Evolutionary conservation across 2,797 vertebrate genomes (phyloP).

Genomic region (Anguilla megastoma): DNA sequence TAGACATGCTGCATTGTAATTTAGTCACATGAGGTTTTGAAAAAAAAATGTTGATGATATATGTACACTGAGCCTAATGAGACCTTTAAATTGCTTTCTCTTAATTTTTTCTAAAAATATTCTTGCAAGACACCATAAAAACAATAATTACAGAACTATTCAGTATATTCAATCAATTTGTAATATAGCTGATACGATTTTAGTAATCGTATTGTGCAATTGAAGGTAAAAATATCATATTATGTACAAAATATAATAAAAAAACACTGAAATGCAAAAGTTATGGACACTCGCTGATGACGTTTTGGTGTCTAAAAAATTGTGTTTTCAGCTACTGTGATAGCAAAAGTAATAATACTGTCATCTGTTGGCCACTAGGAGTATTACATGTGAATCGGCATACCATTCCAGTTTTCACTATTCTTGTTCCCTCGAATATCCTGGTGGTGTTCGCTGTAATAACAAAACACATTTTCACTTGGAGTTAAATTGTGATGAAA

Average conservation of each 20-base stretch:
- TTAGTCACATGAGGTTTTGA: not conserved
- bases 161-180: not conserved
- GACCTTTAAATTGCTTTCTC: not conserved
- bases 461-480: slow-evolving; percentile 21
- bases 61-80: not conserved
- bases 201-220: too few species aligned
- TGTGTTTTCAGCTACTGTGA: not conserved
- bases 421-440: slow-evolving; percentile 95
- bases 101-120: not conserved
- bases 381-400: slow-evolving; percentile 53
- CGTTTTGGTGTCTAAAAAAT: not conserved
- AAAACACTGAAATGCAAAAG: not conserved
- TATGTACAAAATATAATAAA: too few species aligned
- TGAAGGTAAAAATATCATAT: too few species aligned
- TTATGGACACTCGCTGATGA: not conserved
- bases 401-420: slow-evolving; percentile 98
- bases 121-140: not conserved
- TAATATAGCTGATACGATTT: not conserved
- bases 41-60: not conserved
- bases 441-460: slow-evolving; percentile 90
- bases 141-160: not conserved
- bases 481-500: slow-evolving; percentile 5
- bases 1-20: not conserved
- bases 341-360: slow-evolving; percentile 37
- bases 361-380: slow-evolving; percentile 57